Conservation (phyloP, 2,113 vertebrate species). For the Nesogale talazaci region DNA sequence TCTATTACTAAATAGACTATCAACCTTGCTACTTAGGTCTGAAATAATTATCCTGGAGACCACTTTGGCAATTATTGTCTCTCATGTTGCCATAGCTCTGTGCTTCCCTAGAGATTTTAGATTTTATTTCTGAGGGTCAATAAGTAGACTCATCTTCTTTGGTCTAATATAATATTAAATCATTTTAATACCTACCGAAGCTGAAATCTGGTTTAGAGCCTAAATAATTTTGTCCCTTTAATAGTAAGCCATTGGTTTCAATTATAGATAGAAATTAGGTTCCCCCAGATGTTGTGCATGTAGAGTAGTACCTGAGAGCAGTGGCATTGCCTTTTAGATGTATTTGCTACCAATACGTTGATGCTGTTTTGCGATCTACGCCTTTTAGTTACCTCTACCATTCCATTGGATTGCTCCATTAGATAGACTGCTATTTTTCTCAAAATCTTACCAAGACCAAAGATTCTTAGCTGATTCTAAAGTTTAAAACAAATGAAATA, state of each 20-base stretch:
- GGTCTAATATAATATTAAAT: background rate
- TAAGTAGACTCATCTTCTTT: background rate
- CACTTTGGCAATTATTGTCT: background rate
- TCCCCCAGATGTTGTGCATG: background rate
- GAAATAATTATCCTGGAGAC: slow-evolving; percentile 51
- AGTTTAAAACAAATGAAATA: background rate
- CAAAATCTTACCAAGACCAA: background rate
- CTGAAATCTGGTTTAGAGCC: background rate
- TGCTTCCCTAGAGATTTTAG: slow-evolving; percentile 9
- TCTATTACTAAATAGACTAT: background rate
- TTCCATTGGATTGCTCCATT: background rate
- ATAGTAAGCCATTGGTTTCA: background rate
- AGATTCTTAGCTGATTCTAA: background rate
- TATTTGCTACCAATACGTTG: background rate
- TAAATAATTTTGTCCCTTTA: background rate
- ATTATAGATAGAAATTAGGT: background rate
- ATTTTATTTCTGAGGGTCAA: slow-evolving; percentile 30
- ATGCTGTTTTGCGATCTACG: background rate
- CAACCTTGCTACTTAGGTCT: slow-evolving; percentile 40
- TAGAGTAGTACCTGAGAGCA: background rate
- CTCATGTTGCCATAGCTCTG: background rate
- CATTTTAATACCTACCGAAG: slow-evolving; percentile 16
- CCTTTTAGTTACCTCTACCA: background rate
- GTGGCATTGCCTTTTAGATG: background rate
- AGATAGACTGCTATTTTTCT: background rate